These are phyloP conservation scores for Pyralis farinalis DNA, from an alignment of 2,888 invertebrate species.

Conservation along the genomic window DNA sequence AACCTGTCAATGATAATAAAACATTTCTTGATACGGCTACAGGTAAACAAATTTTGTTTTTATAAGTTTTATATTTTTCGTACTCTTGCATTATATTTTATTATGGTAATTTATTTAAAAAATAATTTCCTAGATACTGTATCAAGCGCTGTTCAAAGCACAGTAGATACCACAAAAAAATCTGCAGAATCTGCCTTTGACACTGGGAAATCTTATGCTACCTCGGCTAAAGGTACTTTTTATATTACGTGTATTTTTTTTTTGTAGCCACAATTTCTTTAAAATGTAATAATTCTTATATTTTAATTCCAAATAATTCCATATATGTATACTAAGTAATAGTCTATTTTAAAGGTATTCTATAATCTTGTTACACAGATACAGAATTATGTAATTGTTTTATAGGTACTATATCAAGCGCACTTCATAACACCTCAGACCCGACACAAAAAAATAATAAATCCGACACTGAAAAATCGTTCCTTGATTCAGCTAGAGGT, in stretches of 20 bases:
- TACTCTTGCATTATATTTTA: not conserved
- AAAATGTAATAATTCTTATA: no score
- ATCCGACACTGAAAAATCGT: not conserved
- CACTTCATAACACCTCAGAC: not conserved
- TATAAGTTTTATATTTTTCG: no score
- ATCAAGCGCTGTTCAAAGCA: slow-evolving; percentile 38
- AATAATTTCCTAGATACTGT: slow-evolving; percentile 48
- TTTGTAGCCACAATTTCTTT: no score
- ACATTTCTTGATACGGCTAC: no score
- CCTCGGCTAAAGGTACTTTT: slow-evolving; percentile 34
- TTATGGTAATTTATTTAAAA: not conserved
- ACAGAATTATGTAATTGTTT: no score
- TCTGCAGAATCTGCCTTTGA: slow-evolving; percentile 44
- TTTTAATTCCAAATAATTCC: no score
- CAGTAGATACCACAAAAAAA: slow-evolving; percentile 50
- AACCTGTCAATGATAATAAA: no score
- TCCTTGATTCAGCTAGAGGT: not conserved
- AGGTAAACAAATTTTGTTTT: no score
- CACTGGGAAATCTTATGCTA: slow-evolving; percentile 32
- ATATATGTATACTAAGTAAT: no score
- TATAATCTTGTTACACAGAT: no score
- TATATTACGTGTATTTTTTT: not conserved
- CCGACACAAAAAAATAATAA: not conserved
- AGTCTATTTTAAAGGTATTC: no score
- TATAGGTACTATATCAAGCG: slow-evolving; percentile 15